phyloP scores from a whole-genome alignment of 2,113 vertebrate species.

The Uria aalge region DNA sequence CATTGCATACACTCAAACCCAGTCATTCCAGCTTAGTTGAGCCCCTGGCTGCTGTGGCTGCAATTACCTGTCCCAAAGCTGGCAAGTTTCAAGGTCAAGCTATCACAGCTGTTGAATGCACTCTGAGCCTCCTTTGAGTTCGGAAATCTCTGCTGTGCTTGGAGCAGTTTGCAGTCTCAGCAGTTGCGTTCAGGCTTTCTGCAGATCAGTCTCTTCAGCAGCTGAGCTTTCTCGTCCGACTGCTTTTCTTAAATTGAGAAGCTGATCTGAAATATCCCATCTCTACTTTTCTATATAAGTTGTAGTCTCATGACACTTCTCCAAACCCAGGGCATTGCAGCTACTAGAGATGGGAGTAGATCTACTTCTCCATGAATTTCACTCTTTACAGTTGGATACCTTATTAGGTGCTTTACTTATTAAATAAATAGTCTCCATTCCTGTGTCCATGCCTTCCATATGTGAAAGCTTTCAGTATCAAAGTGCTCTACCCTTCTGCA shows the following conservation, averaged over 20 bases:
- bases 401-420: neutral
- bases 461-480: neutral
- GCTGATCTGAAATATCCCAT: neutral
- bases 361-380: neutral
- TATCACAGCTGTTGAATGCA: neutral
- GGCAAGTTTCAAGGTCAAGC: neutral
- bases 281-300: rapidly evolving
- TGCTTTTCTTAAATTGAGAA: neutral
- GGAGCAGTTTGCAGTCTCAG: neutral
- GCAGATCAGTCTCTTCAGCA: neutral
- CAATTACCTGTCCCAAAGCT: neutral
- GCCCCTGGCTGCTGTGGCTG: neutral
- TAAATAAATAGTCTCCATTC: neutral
- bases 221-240: neutral
- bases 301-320: neutral
- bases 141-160: neutral
- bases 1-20: neutral
- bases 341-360: neutral
- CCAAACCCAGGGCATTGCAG: neutral
- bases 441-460: neutral
- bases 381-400: neutral
- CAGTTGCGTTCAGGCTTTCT: neutral
- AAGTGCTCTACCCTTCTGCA: neutral
- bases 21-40: neutral
- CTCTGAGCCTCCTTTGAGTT: neutral